Base-by-base conservation (phyloP, 1,140 invertebrate species). In the Halesus radiatus region DNA sequence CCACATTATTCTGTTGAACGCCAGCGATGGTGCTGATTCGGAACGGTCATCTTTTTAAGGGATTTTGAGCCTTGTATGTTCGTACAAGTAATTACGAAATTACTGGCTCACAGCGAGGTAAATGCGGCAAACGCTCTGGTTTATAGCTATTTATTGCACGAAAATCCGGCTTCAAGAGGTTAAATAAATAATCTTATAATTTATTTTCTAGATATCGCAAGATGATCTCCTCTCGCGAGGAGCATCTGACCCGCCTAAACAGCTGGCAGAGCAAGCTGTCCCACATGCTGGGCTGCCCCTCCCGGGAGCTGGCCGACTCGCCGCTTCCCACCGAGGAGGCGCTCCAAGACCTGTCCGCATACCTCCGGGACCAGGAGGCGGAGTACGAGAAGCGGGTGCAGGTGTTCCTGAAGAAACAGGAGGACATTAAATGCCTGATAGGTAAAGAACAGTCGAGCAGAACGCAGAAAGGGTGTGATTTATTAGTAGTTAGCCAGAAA, bases 361-460 rank as follows among this genome's bases (percentile, higher is more conserved):
- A 81, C 58, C 58, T 83, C 23, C 45, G 22, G 26, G 50, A 52
- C 10, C 80, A 81, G 22, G 72, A 83, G 52, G 22, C 77, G 0
- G 80, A 81, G 60, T 81, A 77, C 45, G 77, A 83, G 7, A 83
- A 78, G 60, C 53, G 82, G 22, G 76, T 81, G 26, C 72, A 81
- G 62, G 68, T 75, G 3, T 83, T 83, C 45, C 23, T 78, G 22
- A 74, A 78, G 74, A 78, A 79, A 45, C 79, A 83, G 26, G n/a
- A 32, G 20, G 29, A 73, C 8, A 80, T 83, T 15, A 83, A 75
- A 73, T 18, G 26, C 15, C 70, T 83, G n/a, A 50, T 80, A 23
- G 23, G 81, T 83, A 37, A 74, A 1, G 1, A 56, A 56, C 10
- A 18, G 5, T 56, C 54, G n/a, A n/a, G n/a, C n/a, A n/a, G n/a